Evolutionary conservation across 2,888 invertebrate species (phyloP).

Genomic region (Hydriomena furcata): DNA sequence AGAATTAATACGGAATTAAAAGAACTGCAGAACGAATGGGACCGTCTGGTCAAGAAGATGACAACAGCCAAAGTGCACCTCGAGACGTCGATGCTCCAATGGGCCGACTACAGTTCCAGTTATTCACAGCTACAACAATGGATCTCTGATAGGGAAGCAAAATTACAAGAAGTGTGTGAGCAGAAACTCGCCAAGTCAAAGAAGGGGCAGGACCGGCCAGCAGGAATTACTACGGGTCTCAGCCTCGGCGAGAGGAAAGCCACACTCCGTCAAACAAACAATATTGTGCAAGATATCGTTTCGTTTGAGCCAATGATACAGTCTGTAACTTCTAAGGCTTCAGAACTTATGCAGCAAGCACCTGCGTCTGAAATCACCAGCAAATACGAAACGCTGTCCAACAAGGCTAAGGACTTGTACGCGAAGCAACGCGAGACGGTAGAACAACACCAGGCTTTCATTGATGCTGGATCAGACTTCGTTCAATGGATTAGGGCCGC

Average conservation of each 20-base stretch:
- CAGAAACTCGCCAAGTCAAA: conserved; percentile 91
- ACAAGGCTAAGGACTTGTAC: conserved; percentile 95
- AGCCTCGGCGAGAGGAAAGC: conserved; percentile 94
- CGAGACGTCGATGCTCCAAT: conserved; percentile 95
- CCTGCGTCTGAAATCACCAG: conserved; percentile 96
- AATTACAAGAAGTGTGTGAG: conserved; percentile 94
- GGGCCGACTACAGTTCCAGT: conserved; percentile 98
- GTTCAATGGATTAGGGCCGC: conserved; percentile 95
- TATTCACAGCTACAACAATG: conserved; percentile 96
- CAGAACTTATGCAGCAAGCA: conserved; percentile 94
- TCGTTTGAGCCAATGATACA: conserved; percentile 99
- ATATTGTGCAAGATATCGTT: conserved; percentile 97
- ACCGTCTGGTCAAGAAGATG: conserved; percentile 94
- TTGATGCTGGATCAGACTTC: conserved; percentile 96
- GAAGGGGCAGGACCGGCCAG: conserved; percentile 86
- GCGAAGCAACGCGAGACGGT: conserved; percentile 95
- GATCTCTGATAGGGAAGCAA: conserved; percentile 96
- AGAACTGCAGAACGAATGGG: conserved; percentile 96
- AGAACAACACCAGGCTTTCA: conserved; percentile 95
- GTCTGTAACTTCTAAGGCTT: conserved; percentile 96
- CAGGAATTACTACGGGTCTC: conserved; percentile 89
- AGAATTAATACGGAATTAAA: conserved; percentile 93
- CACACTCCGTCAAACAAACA: conserved; percentile 94
- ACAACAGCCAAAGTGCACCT: conserved; percentile 95
- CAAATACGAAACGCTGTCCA: conserved; percentile 94